Evolutionary conservation across 1,140 invertebrate species (phyloP), one percentile per base, ranked within the genome.

Genomic region (Plectrocnemia conspersa): DNA sequence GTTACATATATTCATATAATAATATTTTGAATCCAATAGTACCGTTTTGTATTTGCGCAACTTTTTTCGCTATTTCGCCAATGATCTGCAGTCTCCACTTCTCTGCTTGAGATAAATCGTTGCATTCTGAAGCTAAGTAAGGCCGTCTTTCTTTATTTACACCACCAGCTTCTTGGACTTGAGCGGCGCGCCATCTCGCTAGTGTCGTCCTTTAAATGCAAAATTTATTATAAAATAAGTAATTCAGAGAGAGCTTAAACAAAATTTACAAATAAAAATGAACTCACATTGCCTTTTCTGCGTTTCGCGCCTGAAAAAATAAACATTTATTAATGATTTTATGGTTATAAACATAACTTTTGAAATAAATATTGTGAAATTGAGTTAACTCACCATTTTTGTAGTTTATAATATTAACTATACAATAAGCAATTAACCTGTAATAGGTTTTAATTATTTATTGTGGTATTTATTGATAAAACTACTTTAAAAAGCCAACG

Each of bases 21-120:
- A 9, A 52, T 42, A 16, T 41, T 21, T n/a, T n/a, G n/a, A n/a
- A n/a, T n/a, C n/a, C n/a, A n/a, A 19, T 57, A 64, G 61, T 72
- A 88, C 86, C 86, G 79, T 98, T 98, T 72, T 99, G 97, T 68
- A 99, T 99, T 73, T 97, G 92, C 13, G 96, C 88, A n/a, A 99
- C 96, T 79, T 99, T 99, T 65, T 95, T 93, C 0, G 95, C 92
- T 29, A 99, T 89, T 77, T 99, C 97, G 56, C 94, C 77, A 42
- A 98, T 94, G 52, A 98, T 96, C 71, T 98, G 93, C 69, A 93
- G 79, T 64, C 96, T 79, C 86, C 92, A 98, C 77, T 94, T 96
- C 66, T 98, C 93, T 42, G 90, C 90, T 68, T 93, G 88, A 40
- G 82, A 82, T 9, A 98, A 70, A 71, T 93, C 89, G 64, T 84